Base-by-base conservation (phyloP, 2,797 vertebrate genomes). In the Tangara arthus region DNA sequence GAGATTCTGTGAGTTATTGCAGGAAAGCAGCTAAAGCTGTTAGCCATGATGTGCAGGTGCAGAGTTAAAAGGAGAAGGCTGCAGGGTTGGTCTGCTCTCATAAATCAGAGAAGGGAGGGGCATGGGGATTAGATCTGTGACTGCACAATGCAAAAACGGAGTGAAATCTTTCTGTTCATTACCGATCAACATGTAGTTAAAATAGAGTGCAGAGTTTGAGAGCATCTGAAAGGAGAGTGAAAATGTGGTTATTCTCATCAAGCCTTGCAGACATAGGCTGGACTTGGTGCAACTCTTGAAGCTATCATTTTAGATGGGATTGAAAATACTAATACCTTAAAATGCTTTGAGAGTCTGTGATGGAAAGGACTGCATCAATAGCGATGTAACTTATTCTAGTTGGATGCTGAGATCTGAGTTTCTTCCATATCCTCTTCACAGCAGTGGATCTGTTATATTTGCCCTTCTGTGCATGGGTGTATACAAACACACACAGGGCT, bases 11-110 rank as follows among this genome's bases (percentile, higher is more conserved):
- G 87, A 95, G 69, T 93, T 89, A 90, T 70, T 83, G 92, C 87
- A 79, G 77, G 83, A 93, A 93, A 93, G 76, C 69, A 87, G 56
- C 89, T 63, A 75, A 81, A 90, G 78, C 77, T 71, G 70, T 75
- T 82, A 60, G 37, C 60, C 39, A 3, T 9, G 53, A 76, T n/a
- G 19, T 83, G 96, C 96, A 96, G 94, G 94, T 73, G 89, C 89
- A 79, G 49, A 3, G 1, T 34, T 79, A 72, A 76, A 96, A 90
- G 49, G 27, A 86, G 66, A 46, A 80, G 64, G 59, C 22, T 64
- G n/a, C 47, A 39, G 34, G 34, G 35, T 44, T 84, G 90, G 28
- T 7, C 34, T 86, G 21, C 47, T 85, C 52, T 64, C 32, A 85
- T 91, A 68, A 95, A 95, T 94, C 88, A 89, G n/a, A 42, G 63